Conservation (phyloP, 2,797 vertebrate species). For the Sebastes ruberrimus region DNA sequence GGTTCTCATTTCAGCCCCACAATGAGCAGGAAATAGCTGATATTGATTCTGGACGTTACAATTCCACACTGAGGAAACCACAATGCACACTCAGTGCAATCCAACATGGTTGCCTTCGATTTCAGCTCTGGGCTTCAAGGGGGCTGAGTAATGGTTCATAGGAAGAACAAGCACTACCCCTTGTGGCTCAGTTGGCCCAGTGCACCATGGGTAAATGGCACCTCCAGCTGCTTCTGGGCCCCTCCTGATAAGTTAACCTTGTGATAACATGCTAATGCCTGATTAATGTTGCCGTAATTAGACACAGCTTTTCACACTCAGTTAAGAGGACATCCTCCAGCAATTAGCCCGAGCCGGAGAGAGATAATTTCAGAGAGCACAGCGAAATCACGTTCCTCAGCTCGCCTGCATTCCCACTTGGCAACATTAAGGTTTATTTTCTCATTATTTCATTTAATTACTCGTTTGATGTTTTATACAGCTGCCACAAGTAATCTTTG, state of each 20-base stretch:
- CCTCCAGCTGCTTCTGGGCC: slow-evolving; percentile 80
- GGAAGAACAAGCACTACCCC: slow-evolving; percentile 84
- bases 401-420: slow-evolving; percentile 76
- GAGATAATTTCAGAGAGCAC: slow-evolving; percentile 82
- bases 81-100: slow-evolving; percentile 37
- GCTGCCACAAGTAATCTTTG: slow-evolving; percentile 80
- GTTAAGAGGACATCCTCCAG: slow-evolving; percentile 85
- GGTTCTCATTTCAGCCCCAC: slow-evolving; percentile 39
- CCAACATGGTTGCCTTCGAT: slow-evolving; percentile 72
- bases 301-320: slow-evolving; percentile 85
- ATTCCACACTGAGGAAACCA: slow-evolving; percentile 47
- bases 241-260: slow-evolving; percentile 85
- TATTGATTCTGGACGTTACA: slow-evolving; percentile 62
- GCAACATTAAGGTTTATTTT: slow-evolving; percentile 82
- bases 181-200: slow-evolving; percentile 70
- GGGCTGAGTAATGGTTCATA: slow-evolving; percentile 41
- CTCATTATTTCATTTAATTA: slow-evolving; percentile 84
- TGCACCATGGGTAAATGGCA: slow-evolving; percentile 73
- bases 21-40: slow-evolving; percentile 57
- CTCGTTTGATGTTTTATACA: slow-evolving; percentile 81
- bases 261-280: slow-evolving; percentile 86
- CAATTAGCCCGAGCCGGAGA: slow-evolving; percentile 81
- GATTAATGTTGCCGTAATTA: slow-evolving; percentile 86
- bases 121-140: slow-evolving; percentile 34
- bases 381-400: slow-evolving; percentile 71